These are phyloP conservation scores for Zaprionus ghesquierei DNA, from an alignment of 1,140 invertebrate genomes.

Conservation along the genomic window DNA sequence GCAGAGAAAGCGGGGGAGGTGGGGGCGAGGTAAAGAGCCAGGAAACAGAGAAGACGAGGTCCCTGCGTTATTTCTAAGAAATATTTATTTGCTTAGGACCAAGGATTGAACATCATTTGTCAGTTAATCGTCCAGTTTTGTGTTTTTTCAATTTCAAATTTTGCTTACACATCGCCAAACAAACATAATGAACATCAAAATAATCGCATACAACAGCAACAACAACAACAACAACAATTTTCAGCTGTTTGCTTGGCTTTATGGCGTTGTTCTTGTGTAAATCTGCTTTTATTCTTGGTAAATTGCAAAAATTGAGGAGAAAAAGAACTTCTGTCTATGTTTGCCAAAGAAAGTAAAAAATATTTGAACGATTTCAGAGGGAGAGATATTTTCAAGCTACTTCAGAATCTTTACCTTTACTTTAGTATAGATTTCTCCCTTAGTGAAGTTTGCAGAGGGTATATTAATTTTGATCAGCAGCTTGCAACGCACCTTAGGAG, in stretches of 20 bases:
- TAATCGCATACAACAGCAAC: neutral
- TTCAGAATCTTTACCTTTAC: too few relatives aligned
- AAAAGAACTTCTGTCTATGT: neutral
- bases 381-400: neutral
- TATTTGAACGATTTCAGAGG: neutral
- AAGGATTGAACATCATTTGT: slow-evolving; percentile 27
- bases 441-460: too few relatives aligned
- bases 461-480: too few relatives aligned
- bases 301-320: neutral
- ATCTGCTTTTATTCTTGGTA: neutral
- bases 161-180: slow-evolving; percentile 9
- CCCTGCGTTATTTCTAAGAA: slow-evolving; percentile 7
- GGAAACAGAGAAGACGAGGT: neutral
- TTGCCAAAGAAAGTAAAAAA: neutral
- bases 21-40: neutral
- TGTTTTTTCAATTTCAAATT: slow-evolving; percentile 18
- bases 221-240: neutral
- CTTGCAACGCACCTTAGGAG: too few relatives aligned
- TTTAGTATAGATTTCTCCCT: too few relatives aligned
- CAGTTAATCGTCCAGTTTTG: slow-evolving; percentile 18
- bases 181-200: slow-evolving; percentile 14
- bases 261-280: neutral
- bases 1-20: neutral
- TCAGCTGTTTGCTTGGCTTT: neutral
- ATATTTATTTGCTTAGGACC: slow-evolving; percentile 33